These are phyloP conservation scores for Trachymyrmex cornetzi DNA, from an alignment of 1,140 invertebrate species.

Conservation along the genomic window DNA sequence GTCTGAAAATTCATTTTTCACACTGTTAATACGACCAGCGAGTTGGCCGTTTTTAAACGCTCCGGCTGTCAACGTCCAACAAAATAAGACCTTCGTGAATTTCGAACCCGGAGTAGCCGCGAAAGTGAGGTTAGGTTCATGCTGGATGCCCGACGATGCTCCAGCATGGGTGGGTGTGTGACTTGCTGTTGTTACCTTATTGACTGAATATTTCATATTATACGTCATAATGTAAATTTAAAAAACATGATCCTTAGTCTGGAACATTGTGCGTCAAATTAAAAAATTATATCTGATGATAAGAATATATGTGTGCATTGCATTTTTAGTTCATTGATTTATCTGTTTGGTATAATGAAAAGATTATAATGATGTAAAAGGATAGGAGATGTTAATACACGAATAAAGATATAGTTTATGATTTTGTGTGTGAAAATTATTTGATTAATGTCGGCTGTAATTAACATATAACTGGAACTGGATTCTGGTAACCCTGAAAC, in stretches of 20 bases:
- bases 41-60: background rate
- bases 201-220: background rate
- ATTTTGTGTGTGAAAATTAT: background rate
- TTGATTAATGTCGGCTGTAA: background rate
- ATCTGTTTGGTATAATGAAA: background rate
- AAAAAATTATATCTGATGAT: background rate
- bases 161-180: background rate
- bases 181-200: background rate
- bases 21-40: background rate
- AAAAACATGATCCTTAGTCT: background rate
- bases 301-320: background rate
- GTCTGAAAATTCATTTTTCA: constrained; percentile 82
- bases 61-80: background rate
- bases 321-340: background rate
- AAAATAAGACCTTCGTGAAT: background rate
- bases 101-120: background rate
- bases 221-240: background rate
- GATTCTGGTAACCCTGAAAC: no score
- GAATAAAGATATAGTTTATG: background rate
- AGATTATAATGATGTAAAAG: background rate
- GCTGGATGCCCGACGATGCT: constrained; percentile 5
- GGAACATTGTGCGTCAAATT: background rate
- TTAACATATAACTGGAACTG: background rate
- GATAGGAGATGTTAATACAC: background rate
- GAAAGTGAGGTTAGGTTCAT: constrained; percentile 67